Base-by-base conservation (phyloP, 2,888 invertebrate species). In the Drosophila macrospina region DNA sequence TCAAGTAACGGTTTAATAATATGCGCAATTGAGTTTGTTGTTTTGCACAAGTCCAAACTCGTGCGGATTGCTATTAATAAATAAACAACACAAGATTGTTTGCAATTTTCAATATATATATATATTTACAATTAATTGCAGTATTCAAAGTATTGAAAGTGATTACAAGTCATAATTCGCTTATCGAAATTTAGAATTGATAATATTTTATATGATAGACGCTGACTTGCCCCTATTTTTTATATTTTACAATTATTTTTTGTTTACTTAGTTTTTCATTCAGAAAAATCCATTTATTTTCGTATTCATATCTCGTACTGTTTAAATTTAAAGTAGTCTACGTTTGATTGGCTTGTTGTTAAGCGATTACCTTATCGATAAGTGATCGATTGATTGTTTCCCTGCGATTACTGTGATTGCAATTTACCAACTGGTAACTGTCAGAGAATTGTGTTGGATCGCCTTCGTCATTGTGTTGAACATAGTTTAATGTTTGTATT, bases 1-100 rank as follows among this genome's bases (percentile, higher is more conserved):
- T 74, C 61, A 66, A 71, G 61, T 71, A 34, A 28, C 45, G 42
- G 24, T 24, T 42, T 10, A 51, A 47, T 26, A 42, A 7, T 44
- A 47, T 10, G 5, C n/a, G 44, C 20, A 20, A 32, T 39, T 30
- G 37, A 24, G 34, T 20, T 26, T 28, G 36, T 52, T 71, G 34
- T 13, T 20, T 34, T 24, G n/a, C 36, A 24, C 69, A 39, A 68
- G 13, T 32, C 24, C 5, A 4, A 32, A 10, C 7, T 45, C 44
- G 42, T 54, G 48, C 13, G 20, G 16, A 6, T n/a, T 68, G n/a
- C 10, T 32, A 32, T 20, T 6, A 13, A 16, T 16, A 16, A 16
- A 30, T 16, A 47, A 32, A 47, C 7, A 47, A 45, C 45, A 2
- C 2, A 32, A 5, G 28, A 28, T 28, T 7, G 2, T 5, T 28